Percentiles rank a stretch among this genome's conserved stretches.
Conservation (phyloP, 2,888 invertebrate species). For the Scaptomyza parva region DNA sequence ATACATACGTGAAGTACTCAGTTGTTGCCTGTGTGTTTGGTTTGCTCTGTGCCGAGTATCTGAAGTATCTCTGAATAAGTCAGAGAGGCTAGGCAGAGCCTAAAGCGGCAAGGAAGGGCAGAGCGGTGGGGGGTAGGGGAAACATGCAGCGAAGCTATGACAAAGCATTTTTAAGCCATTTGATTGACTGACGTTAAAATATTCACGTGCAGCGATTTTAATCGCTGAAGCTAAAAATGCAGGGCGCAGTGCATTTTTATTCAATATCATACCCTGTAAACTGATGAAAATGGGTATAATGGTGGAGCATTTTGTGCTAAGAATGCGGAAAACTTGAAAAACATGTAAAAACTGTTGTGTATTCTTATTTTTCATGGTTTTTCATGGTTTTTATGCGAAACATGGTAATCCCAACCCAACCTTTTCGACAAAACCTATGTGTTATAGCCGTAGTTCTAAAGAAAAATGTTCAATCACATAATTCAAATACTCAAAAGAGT, state of each 20-base stretch:
- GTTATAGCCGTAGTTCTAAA: no score
- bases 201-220: slow-evolving; percentile 77
- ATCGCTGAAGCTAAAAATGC: slow-evolving; percentile 63
- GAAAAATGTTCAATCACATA: no score
- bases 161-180: slow-evolving; percentile 81
- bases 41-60: slow-evolving; percentile 5
- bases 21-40: no score
- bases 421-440: no score
- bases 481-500: no score
- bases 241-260: slow-evolving; percentile 60
- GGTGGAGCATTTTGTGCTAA: no score
- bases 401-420: no score
- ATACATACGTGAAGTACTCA: slow-evolving; percentile 35
- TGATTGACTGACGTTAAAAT: slow-evolving; percentile 82
- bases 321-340: no score
- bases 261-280: slow-evolving; percentile 36
- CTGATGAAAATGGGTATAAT: background rate
- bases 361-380: no score
- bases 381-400: no score
- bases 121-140: background rate
- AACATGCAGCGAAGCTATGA: slow-evolving; percentile 65
- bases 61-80: slow-evolving; percentile 55
- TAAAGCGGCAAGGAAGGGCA: background rate
- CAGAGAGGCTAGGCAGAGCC: slow-evolving; percentile 14
- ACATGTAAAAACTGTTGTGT: no score